Evolutionary conservation across 2,888 invertebrate genomes (phyloP).

Genomic region (Acronicta aceris): DNA sequence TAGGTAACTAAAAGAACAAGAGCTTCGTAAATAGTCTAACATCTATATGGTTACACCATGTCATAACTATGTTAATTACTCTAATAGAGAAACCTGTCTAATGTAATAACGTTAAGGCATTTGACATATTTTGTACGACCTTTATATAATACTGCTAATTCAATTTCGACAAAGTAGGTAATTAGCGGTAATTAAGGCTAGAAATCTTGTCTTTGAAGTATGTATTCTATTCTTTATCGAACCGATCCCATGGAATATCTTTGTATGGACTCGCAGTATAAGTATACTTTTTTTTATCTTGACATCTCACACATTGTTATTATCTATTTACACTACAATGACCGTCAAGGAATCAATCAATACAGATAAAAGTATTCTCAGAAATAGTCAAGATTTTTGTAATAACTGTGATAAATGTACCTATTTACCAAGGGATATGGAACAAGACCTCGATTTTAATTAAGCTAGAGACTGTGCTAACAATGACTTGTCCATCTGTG

Average conservation of each 20-base stretch:
- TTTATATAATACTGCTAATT: slow-evolving; percentile 47
- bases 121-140: slow-evolving; percentile 11
- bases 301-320: slow-evolving; percentile 6
- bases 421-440: too few species aligned
- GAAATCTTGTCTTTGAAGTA: slow-evolving; percentile 13
- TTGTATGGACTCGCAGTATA: too few species aligned
- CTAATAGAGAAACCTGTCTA: slow-evolving; percentile 38
- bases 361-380: slow-evolving; percentile 19
- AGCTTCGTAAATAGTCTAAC: slow-evolving; percentile 27
- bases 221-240: slow-evolving; percentile 4
- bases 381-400: slow-evolving; percentile 13
- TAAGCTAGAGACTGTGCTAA: slow-evolving; percentile 1
- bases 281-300: neutral
- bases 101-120: slow-evolving; percentile 46
- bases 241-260: neutral
- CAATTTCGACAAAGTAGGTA: slow-evolving; percentile 38
- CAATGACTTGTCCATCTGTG: slow-evolving; percentile 1
- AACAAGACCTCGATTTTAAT: neutral
- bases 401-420: too few species aligned
- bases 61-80: slow-evolving; percentile 35
- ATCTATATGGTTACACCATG: slow-evolving; percentile 19
- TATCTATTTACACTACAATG: slow-evolving; percentile 31
- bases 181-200: slow-evolving; percentile 7
- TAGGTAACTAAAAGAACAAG: neutral
- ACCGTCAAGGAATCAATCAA: slow-evolving; percentile 12